Percentiles rank a stretch among this genome's conserved stretches.
Conservation (phyloP, 2,888 invertebrate species). For the Pseudoips prasinana region DNA sequence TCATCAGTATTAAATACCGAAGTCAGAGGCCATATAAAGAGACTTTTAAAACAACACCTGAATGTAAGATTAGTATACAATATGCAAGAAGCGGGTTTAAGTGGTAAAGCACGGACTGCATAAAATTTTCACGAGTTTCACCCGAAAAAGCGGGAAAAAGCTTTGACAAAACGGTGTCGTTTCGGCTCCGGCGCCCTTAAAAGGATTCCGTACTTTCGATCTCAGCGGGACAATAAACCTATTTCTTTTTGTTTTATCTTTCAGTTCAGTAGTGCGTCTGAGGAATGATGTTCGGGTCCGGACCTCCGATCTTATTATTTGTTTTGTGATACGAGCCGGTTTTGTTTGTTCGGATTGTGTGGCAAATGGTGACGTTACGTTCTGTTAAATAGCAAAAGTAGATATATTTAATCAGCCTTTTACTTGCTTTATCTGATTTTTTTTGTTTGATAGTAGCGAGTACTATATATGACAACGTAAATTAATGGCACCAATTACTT, state of each 20-base stretch:
- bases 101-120: conserved; percentile 42
- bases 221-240: conserved; percentile 57
- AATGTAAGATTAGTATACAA: conserved; percentile 40
- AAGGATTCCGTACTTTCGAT: conserved; percentile 56
- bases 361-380: conserved; percentile 25
- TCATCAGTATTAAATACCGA: no score
- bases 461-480: no score
- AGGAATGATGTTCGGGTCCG: conserved; percentile 37
- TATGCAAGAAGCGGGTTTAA: conserved; percentile 43
- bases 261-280: conserved; percentile 38
- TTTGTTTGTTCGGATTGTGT: conserved; percentile 27
- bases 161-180: conserved; percentile 57
- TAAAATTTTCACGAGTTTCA: conserved; percentile 50
- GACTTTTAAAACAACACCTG: conserved; percentile 35
- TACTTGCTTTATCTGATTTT: no score
- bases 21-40: conserved; percentile 20
- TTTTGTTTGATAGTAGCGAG: no score
- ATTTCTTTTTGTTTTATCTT: conserved; percentile 60
- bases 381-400: conserved; percentile 11
- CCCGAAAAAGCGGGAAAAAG: conserved; percentile 40
- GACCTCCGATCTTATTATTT: conserved; percentile 36
- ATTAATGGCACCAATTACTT: no score
- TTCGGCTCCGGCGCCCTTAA: conserved; percentile 40
- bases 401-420: no score
- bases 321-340: conserved; percentile 29